Evolutionary conservation across 53 echinoderm and acorn worm genomes (phyloP).

Genomic region (Echinometra lucunter): DNA sequence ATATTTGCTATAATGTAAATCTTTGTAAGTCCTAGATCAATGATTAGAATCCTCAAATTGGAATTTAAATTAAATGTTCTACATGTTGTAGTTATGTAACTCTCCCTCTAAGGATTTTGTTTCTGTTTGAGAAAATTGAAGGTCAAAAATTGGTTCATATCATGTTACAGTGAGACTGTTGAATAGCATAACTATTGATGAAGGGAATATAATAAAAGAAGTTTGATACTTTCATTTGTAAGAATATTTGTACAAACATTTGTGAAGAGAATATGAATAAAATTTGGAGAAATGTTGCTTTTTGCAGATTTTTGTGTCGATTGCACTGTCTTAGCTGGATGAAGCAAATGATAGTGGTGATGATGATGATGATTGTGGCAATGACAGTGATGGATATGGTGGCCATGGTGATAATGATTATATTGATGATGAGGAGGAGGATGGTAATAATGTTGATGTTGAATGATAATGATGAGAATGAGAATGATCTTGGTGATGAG

Average conservation of each 20-base stretch:
- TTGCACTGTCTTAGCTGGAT: not conserved
- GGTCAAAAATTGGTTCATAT: not conserved
- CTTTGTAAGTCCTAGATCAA: not conserved
- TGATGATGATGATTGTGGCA: not conserved
- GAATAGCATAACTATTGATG: not conserved
- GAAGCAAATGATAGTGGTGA: not conserved
- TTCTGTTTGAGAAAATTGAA: not conserved
- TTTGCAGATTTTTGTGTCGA: slow-evolving; percentile 24
- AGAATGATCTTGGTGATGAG: not conserved
- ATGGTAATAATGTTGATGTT: not conserved
- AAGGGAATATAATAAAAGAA: slow-evolving; percentile 13
- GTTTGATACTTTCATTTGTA: slow-evolving; percentile 71
- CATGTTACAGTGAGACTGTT: slow-evolving; percentile 39
- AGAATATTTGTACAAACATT: slow-evolving; percentile 71
- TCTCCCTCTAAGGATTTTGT: not conserved
- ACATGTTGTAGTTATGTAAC: not conserved
- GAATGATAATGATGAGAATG: not conserved
- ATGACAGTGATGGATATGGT: no score
- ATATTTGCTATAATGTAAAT: not conserved
- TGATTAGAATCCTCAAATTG: not conserved
- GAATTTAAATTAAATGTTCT: not conserved
- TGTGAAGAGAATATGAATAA: slow-evolving; percentile 70
- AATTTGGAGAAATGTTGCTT: slow-evolving; percentile 65
- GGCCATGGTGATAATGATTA: not conserved
- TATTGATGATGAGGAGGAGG: not conserved